Evolutionary conservation across 2,113 vertebrate species (phyloP).

Genomic region (Fulmarus glacialis): DNA sequence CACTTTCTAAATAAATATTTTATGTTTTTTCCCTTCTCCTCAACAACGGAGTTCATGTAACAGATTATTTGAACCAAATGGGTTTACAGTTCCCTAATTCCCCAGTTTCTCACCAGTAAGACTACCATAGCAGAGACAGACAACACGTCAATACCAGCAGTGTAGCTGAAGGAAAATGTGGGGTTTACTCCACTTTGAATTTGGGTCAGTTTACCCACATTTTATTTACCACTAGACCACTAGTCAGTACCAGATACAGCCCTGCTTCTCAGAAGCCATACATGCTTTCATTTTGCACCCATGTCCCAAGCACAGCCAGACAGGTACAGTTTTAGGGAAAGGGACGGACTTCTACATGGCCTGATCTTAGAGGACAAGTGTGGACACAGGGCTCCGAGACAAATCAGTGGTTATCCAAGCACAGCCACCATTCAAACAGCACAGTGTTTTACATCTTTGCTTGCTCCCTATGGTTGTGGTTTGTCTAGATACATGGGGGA

Average conservation of each 20-base stretch:
- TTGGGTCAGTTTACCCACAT: background rate
- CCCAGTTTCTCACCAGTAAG: background rate
- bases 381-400: background rate
- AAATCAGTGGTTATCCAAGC: background rate
- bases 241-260: background rate
- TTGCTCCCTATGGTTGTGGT: background rate
- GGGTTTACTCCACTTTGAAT: background rate
- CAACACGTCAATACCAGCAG: background rate
- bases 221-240: background rate
- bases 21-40: background rate
- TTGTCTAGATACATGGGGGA: background rate
- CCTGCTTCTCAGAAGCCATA: background rate
- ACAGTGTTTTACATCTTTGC: background rate
- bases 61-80: constrained; percentile 37
- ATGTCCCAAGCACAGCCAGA: background rate
- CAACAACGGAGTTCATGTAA: background rate
- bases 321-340: background rate
- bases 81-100: background rate
- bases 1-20: constrained; percentile 55
- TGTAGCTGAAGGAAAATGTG: background rate
- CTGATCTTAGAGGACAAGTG: background rate
- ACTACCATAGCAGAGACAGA: background rate
- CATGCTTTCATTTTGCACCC: background rate
- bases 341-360: background rate
- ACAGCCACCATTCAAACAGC: background rate